These are phyloP conservation scores for Atherix ibis DNA, from an alignment of 2,888 invertebrate genomes.

Conservation along the genomic window DNA sequence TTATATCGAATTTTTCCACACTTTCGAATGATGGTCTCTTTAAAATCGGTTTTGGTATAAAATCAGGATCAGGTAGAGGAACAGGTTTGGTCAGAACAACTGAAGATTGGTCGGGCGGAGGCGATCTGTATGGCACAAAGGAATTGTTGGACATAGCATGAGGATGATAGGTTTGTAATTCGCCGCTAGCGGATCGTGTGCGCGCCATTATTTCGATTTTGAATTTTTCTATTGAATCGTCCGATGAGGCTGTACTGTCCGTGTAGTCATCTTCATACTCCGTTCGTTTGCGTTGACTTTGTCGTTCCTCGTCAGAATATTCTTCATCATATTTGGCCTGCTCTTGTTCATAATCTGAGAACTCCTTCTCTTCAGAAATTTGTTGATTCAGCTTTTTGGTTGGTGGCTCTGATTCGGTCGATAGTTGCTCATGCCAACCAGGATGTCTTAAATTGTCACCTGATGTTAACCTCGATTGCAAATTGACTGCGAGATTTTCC, in stretches of 20 bases:
- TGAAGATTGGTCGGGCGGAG: constrained; percentile 39
- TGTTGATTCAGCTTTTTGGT: constrained; percentile 15
- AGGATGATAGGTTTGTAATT: constrained; percentile 54
- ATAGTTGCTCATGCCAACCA: constrained; percentile 14
- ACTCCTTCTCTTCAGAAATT: too few species aligned
- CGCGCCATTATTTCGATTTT: constrained; percentile 28
- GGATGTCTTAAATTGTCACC: constrained; percentile 21
- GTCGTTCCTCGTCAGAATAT: not conserved
- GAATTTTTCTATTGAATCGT: constrained; percentile 31
- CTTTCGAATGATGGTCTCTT: constrained; percentile 37
- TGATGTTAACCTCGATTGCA: constrained; percentile 24
- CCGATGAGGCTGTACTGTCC: constrained; percentile 42
- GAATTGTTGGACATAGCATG: constrained; percentile 35
- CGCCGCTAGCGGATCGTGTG: constrained; percentile 33
- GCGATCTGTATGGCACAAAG: constrained; percentile 27
- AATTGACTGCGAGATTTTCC: constrained; percentile 13
- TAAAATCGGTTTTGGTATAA: constrained; percentile 63
- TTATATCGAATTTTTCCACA: too few species aligned
- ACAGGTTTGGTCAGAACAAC: constrained; percentile 41
- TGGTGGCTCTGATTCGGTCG: constrained; percentile 14
- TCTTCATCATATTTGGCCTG: constrained; percentile 17
- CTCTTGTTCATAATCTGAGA: constrained; percentile 26
- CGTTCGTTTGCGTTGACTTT: not conserved
- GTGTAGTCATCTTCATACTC: constrained; percentile 46
- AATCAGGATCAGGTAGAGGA: constrained; percentile 51